A percentile compares a stretch with the other conserved stretches of the same genome.
These are phyloP conservation scores for Sterrhoptilus dennistouni DNA, from an alignment of 2,113 vertebrate species.

Conservation along the genomic window DNA sequence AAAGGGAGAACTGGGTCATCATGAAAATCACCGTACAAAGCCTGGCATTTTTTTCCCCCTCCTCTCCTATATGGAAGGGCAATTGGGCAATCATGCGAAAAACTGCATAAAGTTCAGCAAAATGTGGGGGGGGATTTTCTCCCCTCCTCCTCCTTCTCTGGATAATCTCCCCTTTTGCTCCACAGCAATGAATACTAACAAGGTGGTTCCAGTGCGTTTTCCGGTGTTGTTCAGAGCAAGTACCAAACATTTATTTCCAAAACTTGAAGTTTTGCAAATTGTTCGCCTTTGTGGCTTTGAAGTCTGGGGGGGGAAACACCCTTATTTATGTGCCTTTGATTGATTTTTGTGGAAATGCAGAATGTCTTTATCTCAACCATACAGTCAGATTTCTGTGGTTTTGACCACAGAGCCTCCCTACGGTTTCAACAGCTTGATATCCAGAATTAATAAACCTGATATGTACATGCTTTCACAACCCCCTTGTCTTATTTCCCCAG, in stretches of 20 bases:
- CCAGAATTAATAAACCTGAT: constrained; percentile 60
- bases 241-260: neutral
- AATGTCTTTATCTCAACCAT: constrained; percentile 46
- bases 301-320: neutral
- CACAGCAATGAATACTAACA: neutral
- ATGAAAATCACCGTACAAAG: neutral
- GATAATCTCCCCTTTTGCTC: neutral
- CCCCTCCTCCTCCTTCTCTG: neutral
- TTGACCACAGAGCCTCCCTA: constrained; percentile 41
- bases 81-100: constrained; percentile 6
- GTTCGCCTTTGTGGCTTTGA: neutral
- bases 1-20: neutral
- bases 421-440: constrained; percentile 44
- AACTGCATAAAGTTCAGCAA: neutral
- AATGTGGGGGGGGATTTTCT: neutral
- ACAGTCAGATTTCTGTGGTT: constrained; percentile 35
- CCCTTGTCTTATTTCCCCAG: neutral
- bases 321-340: constrained; percentile 37
- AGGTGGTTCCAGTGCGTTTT: neutral
- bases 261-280: neutral
- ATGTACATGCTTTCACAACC: neutral
- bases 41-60: neutral
- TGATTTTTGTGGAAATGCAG: constrained; percentile 24
- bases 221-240: neutral
- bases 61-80: neutral